A percentile compares a stretch with the other conserved stretches of the same genome.
These are phyloP conservation scores for Gobiocypris rarus DNA, from an alignment of 2,113 vertebrate genomes.

Conservation along the genomic window DNA sequence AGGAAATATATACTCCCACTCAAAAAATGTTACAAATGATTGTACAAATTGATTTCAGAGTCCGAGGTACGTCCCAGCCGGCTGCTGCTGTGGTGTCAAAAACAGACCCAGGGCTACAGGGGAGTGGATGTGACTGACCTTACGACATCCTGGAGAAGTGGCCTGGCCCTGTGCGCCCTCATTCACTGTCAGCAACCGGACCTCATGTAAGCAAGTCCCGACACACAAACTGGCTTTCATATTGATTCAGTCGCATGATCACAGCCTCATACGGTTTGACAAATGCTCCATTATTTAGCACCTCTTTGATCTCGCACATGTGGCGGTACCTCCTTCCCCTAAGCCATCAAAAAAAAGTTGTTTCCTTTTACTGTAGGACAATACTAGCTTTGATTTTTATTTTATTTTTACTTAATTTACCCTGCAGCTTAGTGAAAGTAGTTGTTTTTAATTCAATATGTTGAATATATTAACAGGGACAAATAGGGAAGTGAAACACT, in stretches of 20 bases:
- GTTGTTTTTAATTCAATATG: not conserved
- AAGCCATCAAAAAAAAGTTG: not conserved
- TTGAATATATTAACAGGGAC: not conserved
- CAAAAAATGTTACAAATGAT: not conserved
- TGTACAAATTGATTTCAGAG: slow-evolving; percentile 72
- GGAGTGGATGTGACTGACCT: slow-evolving; percentile 84
- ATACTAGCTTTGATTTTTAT: not conserved
- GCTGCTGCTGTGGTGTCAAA: slow-evolving; percentile 94
- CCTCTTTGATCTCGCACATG: not conserved
- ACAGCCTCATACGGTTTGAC: not conserved
- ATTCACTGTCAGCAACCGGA: slow-evolving; percentile 91
- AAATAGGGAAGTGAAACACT: not conserved
- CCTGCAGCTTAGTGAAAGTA: not conserved
- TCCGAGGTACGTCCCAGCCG: slow-evolving; percentile 86
- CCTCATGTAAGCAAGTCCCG: slow-evolving; percentile 81
- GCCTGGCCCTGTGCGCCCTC: slow-evolving; percentile 91
- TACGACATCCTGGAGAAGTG: slow-evolving; percentile 87
- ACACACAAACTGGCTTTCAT: not conserved
- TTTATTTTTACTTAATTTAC: not conserved
- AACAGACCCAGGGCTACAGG: slow-evolving; percentile 87
- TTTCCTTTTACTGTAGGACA: not conserved
- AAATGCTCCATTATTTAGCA: slow-evolving; percentile 20
- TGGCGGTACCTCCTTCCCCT: not conserved
- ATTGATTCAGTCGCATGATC: not conserved
- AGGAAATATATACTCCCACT: not conserved